These are phyloP conservation scores for Troides aeacus DNA, from an alignment of 2,888 invertebrate genomes.

Conservation along the genomic window DNA sequence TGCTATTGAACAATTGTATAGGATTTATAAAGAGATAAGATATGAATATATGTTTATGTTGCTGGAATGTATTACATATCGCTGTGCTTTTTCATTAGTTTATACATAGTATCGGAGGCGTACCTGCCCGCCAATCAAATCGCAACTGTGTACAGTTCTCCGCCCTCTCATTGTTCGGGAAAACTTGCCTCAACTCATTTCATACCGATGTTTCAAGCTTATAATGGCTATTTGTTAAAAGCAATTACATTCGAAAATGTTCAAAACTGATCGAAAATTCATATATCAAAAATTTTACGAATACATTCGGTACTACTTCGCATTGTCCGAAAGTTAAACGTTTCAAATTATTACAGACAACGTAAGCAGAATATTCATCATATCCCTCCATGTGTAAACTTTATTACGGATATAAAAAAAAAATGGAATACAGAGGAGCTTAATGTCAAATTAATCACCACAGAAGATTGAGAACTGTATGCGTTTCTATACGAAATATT, in stretches of 20 bases:
- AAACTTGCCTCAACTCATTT: slow-evolving; percentile 24
- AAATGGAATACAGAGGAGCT: too few relatives aligned
- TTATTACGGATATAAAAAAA: too few relatives aligned
- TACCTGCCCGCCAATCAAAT: slow-evolving; percentile 28
- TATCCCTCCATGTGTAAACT: too few relatives aligned
- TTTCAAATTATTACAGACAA: too few relatives aligned
- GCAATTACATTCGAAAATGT: neutral
- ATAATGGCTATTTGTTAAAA: neutral
- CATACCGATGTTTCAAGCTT: neutral
- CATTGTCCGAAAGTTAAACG: too few relatives aligned
- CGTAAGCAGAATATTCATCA: too few relatives aligned
- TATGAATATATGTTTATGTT: neutral
- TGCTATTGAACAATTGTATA: neutral
- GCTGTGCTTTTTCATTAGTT: slow-evolving; percentile 11
- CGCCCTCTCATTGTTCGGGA: slow-evolving; percentile 28
- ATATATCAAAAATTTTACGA: neutral
- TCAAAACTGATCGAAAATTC: neutral
- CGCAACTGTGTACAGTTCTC: slow-evolving; percentile 22
- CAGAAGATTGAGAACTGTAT: too few relatives aligned
- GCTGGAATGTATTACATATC: neutral
- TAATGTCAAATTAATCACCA: too few relatives aligned
- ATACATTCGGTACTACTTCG: too few relatives aligned
- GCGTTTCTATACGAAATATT: too few relatives aligned
- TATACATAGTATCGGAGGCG: slow-evolving; percentile 23
- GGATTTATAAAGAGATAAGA: neutral